phyloP scores from a whole-genome alignment of 2,888 invertebrate genomes.

The Diploptera punctata region DNA sequence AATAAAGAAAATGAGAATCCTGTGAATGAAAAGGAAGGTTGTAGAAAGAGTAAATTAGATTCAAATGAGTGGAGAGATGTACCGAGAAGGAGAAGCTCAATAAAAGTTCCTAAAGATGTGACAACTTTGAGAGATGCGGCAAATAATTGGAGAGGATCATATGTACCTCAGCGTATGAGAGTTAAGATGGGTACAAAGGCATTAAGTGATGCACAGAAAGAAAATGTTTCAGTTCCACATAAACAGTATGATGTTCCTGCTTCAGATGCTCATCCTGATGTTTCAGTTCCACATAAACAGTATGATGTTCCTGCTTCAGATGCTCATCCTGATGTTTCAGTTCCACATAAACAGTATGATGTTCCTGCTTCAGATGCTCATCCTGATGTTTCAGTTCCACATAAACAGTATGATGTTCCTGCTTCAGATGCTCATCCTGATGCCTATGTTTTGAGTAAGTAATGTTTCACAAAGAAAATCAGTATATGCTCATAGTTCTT shows the following conservation, averaged over 20 bases:
- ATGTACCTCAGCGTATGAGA: neutral
- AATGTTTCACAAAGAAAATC: too few species aligned
- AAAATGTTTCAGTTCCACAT: constrained; percentile 36
- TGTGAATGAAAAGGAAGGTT: neutral
- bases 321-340: too few species aligned
- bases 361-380: too few species aligned
- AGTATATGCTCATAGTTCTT: too few species aligned
- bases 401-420: too few species aligned
- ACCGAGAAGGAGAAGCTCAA: too few species aligned
- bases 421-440: too few species aligned
- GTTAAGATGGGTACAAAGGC: constrained; percentile 17
- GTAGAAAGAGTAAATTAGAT: neutral
- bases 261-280: constrained; percentile 57
- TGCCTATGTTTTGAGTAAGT: too few species aligned
- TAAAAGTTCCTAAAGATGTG: neutral
- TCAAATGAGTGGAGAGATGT: neutral
- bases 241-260: constrained; percentile 44
- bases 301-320: too few species aligned
- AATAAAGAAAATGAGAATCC: constrained; percentile 77
- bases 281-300: constrained; percentile 64
- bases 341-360: too few species aligned
- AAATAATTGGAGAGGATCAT: neutral
- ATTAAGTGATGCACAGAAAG: neutral
- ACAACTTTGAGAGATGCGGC: neutral
- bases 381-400: too few species aligned